These are phyloP conservation scores for Progne subis DNA, from an alignment of 2,113 vertebrate species.

Conservation along the genomic window DNA sequence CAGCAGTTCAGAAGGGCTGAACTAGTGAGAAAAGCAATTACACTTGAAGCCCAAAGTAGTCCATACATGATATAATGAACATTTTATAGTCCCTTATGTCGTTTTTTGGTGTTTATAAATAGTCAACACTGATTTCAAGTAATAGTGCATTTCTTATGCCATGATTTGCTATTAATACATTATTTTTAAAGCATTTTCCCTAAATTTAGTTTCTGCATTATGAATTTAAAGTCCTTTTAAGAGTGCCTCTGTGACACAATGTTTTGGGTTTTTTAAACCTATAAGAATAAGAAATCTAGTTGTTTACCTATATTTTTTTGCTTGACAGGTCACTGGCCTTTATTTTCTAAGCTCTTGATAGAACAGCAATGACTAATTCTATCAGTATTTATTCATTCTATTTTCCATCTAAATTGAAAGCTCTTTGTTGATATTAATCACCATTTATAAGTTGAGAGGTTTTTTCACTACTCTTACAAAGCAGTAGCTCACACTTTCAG, in stretches of 20 bases:
- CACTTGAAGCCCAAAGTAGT: background rate
- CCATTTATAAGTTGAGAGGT: background rate
- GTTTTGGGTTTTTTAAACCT: background rate
- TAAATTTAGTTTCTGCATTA: background rate
- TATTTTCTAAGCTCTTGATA: background rate
- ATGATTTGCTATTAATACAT: background rate
- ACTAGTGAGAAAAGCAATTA: background rate
- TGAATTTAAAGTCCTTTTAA: background rate
- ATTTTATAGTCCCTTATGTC: fast-evolving
- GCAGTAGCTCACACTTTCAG: background rate
- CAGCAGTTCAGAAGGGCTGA: background rate
- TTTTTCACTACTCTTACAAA: background rate
- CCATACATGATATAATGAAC: fast-evolving
- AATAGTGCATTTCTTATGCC: background rate
- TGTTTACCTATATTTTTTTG: background rate
- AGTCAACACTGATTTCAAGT: background rate
- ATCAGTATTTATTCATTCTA: background rate
- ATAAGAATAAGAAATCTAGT: background rate
- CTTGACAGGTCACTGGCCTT: background rate
- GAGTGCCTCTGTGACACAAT: background rate
- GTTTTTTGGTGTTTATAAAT: background rate
- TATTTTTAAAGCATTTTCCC: background rate
- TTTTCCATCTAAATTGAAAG: background rate
- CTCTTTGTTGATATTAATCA: background rate
- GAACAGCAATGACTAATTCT: background rate